Conservation (phyloP, 2,888 invertebrate genomes). For the Drosophila fungiperda region DNA sequence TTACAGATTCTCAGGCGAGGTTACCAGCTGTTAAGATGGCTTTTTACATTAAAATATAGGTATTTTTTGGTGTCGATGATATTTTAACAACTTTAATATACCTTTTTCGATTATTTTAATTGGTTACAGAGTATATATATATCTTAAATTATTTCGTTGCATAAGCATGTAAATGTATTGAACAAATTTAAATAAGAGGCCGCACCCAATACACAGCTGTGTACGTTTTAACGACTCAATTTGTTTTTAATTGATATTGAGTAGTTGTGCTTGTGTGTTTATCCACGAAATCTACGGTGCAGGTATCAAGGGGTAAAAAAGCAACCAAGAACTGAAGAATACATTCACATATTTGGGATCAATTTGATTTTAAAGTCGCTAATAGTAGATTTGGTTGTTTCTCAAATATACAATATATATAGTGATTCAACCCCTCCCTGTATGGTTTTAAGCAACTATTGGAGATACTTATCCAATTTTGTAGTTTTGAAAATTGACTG, state of each 20-base stretch:
- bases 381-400: background rate
- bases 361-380: background rate
- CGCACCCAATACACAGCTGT: conserved; percentile 6
- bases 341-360: background rate
- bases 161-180: conserved; percentile 4
- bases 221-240: conserved; percentile 16
- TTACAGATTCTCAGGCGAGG: background rate
- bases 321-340: background rate
- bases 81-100: background rate
- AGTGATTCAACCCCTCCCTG: background rate
- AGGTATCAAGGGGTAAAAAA: too few relatives aligned
- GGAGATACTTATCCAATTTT: background rate
- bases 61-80: background rate
- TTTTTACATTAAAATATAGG: background rate
- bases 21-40: background rate
- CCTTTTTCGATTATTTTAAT: background rate
- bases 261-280: conserved; percentile 4
- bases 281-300: background rate
- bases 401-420: background rate
- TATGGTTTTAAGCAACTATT: background rate
- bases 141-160: background rate
- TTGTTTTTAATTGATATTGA: conserved; percentile 16
- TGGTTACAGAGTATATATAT: conserved; percentile 1
- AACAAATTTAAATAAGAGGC: conserved; percentile 8
- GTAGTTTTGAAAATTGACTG: background rate